A percentile compares a stretch with the other conserved stretches of the same genome.
phyloP scores from a whole-genome alignment of 2,888 invertebrate genomes.

The Aplocera efformata region DNA sequence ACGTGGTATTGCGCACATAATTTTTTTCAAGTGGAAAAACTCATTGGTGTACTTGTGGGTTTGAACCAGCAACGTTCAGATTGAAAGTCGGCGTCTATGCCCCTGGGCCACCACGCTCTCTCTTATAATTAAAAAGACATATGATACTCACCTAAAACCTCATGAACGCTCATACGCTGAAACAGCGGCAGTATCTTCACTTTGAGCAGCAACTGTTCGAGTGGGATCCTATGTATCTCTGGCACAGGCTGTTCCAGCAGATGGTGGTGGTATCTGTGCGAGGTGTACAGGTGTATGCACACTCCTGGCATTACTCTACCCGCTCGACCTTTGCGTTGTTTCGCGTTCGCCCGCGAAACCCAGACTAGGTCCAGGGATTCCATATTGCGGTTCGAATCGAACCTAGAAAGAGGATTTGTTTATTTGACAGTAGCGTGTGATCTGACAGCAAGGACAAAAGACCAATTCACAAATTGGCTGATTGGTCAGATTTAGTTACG shows the following conservation, averaged over 20 bases:
- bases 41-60: too few relatives aligned
- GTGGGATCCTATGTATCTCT: conserved; percentile 93
- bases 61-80: too few relatives aligned
- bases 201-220: conserved; percentile 89
- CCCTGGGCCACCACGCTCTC: too few relatives aligned
- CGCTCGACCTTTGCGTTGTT: conserved; percentile 93
- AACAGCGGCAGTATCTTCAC: conserved; percentile 84
- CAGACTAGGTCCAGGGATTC: conserved; percentile 92
- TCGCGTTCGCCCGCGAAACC: conserved; percentile 94
- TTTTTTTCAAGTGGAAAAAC: too few relatives aligned
- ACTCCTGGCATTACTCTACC: conserved; percentile 95
- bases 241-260: conserved; percentile 89
- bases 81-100: too few relatives aligned
- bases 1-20: too few relatives aligned
- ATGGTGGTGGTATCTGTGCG: conserved; percentile 83
- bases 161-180: conserved; percentile 69
- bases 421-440: too few relatives aligned
- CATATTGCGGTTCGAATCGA: conserved; percentile 91
- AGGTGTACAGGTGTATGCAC: conserved; percentile 92
- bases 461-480: too few relatives aligned
- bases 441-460: too few relatives aligned
- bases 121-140: too few relatives aligned
- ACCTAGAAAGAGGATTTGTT: conserved; percentile 64
- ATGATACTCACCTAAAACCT: conserved; percentile 77
- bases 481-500: too few relatives aligned